Evolutionary conservation across 92 coral and sea anemone genomes (phyloP).

Genomic region (Paramuricea clavata): DNA sequence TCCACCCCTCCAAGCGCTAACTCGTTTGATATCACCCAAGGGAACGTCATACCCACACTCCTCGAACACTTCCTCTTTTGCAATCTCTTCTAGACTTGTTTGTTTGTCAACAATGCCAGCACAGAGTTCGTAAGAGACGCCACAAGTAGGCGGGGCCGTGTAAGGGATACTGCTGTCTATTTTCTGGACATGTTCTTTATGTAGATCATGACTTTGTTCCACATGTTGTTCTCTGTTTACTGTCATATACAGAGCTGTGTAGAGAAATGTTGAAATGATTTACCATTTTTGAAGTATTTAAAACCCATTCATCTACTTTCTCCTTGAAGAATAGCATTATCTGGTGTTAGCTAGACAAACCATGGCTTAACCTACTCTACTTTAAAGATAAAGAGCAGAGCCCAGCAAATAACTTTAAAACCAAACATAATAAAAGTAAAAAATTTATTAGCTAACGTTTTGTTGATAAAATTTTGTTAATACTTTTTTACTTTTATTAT

Average conservation of each 20-base stretch:
- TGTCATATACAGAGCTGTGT: slow-evolving; percentile 88
- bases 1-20: slow-evolving; percentile 80
- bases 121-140: slow-evolving; percentile 95
- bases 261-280: not conserved
- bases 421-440: too few species aligned
- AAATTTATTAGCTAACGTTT: too few species aligned
- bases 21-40: slow-evolving; percentile 73
- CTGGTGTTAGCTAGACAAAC: too few species aligned
- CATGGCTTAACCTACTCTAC: too few species aligned
- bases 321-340: too few species aligned
- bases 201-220: slow-evolving; percentile 24
- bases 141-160: slow-evolving; percentile 74
- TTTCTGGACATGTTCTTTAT: slow-evolving; percentile 51
- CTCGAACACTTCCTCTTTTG: slow-evolving; percentile 89
- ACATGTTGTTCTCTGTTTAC: slow-evolving; percentile 76
- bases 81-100: slow-evolving; percentile 69
- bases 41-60: slow-evolving; percentile 99
- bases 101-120: slow-evolving; percentile 96
- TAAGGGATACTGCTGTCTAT: slow-evolving; percentile 80
- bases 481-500: too few species aligned
- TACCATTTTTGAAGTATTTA: not conserved
- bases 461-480: too few species aligned
- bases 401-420: too few species aligned
- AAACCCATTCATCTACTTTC: too few species aligned
- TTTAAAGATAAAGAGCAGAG: too few species aligned